phyloP scores from a whole-genome alignment of 2,797 vertebrate species.

The Gambusia yucatana region DNA sequence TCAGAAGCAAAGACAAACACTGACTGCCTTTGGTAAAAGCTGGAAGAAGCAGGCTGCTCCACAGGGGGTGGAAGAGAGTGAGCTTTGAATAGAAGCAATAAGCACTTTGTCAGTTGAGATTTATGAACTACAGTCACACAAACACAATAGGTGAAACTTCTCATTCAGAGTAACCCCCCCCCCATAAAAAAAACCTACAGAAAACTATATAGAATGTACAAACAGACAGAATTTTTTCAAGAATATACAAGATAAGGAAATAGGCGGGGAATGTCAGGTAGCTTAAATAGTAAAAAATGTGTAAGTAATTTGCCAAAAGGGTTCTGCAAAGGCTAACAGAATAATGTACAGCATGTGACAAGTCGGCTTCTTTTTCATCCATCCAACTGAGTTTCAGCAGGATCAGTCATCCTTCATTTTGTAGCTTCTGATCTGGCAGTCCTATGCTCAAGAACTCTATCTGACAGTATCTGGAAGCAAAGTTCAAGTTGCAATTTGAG shows the following conservation, averaged over 20 bases:
- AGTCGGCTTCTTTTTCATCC: too few relatives aligned
- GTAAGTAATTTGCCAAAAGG: too few relatives aligned
- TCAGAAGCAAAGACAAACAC: conserved; percentile 42
- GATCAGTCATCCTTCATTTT: too few relatives aligned
- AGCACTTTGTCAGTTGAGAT: conserved; percentile 56
- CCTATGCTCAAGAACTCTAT: too few relatives aligned
- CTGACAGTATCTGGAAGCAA: too few relatives aligned
- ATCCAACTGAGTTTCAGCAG: too few relatives aligned
- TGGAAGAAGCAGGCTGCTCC: conserved; percentile 37
- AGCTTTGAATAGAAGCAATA: conserved; percentile 53
- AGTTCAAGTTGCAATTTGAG: too few relatives aligned
- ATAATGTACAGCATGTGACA: too few relatives aligned
- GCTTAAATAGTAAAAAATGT: too few relatives aligned
- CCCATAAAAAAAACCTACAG: neutral
- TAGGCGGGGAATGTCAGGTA: too few relatives aligned
- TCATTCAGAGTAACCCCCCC: neutral
- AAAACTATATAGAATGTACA: neutral
- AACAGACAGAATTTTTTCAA: neutral
- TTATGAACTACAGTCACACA: conserved; percentile 51
- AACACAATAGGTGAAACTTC: neutral
- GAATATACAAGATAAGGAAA: neutral
- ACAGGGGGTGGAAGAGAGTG: conserved; percentile 34
- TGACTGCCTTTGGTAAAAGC: conserved; percentile 41
- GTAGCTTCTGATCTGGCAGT: too few relatives aligned
- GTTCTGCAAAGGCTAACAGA: too few relatives aligned